phyloP scores from a whole-genome alignment of 2,113 vertebrate species.

The Jacana jacana region DNA sequence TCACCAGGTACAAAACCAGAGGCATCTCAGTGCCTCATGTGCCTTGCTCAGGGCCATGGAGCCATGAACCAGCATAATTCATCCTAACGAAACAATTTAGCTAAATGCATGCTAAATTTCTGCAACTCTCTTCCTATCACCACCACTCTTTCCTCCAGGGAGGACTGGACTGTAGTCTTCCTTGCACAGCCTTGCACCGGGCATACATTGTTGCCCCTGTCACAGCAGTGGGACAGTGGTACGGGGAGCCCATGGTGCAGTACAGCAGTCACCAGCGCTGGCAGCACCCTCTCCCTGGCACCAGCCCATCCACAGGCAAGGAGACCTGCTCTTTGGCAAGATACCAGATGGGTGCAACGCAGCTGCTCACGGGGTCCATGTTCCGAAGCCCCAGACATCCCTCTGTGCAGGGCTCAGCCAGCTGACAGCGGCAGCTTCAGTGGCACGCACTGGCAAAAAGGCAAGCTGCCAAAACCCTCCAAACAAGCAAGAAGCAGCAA shows the following conservation, averaged over 20 bases:
- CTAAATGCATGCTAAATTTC: not conserved
- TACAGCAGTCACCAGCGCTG: not conserved
- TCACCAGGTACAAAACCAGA: not conserved
- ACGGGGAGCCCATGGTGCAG: fast-evolving
- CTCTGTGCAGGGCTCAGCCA: not conserved
- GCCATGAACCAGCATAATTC: fast-evolving
- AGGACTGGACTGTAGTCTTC: not conserved
- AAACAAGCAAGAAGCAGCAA: constrained; percentile 33
- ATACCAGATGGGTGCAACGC: not conserved
- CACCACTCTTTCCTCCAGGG: not conserved
- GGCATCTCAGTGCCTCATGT: fast-evolving
- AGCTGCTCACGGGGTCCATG: not conserved
- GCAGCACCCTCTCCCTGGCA: not conserved
- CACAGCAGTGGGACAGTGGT: fast-evolving
- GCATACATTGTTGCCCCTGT: not conserved
- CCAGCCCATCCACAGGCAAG: fast-evolving
- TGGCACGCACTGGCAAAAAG: constrained; percentile 39
- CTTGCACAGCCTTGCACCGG: fast-evolving
- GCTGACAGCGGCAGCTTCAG: constrained; percentile 38
- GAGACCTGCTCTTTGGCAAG: not conserved
- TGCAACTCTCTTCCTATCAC: not conserved
- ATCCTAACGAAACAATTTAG: not conserved
- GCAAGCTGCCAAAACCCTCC: constrained; percentile 40
- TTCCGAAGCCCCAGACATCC: not conserved
- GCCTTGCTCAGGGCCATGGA: fast-evolving